Evolutionary conservation across 2,113 vertebrate genomes (phyloP), one percentile per base, ranked within the genome.

Genomic region (Malaclemys terrapin): DNA sequence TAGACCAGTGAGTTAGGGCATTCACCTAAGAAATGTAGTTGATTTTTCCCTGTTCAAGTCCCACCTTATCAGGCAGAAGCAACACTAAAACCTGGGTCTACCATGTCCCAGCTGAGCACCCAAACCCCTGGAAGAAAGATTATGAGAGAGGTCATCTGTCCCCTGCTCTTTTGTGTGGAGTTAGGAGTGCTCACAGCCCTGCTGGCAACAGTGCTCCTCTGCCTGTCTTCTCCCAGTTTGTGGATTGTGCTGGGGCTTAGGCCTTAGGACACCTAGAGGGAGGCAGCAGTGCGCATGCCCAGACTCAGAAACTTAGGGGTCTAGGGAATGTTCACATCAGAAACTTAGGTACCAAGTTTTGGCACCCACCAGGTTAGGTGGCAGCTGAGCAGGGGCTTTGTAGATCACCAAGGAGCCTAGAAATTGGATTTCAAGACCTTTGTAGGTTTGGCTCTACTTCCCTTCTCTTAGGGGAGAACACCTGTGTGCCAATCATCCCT

Each of bases 381-480:
- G 62, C 62, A 35, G 57, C 62, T 35, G 31, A 65, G 31, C 7
- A 65, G 62, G 29, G 62, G 62, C 35, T 65, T 35, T 35, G 31
- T 65, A 65, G 6, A 17, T 65, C 29, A 65, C 6, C 14, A 65
- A 35, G 31, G 6, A 8, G 31, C 62, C 62, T 65, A 65, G 31
- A 65, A 65, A 65, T n/a, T 65, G 62, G 62, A 65, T 5, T 35
- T 65, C 31, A 35, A 35, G 29, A 65, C 31, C 62, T 65, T 65
- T 65, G 14, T 65, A 59, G 57, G 24, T 59, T 59, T 59, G 57
- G n/a, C n/a, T 19, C n/a, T n/a, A 20, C 19, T 10, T 72, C 8
- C 3, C 16, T 14, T 24, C 0, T 0, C 52, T 2, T 47, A 50
- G 50, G 80, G 57, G 53, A 92, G 89, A 3, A 75, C 42, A 59